Percentiles rank a stretch among this genome's conserved stretches.
These are phyloP conservation scores for Dipodomys spectabilis DNA, from an alignment of 2,113 vertebrate genomes.

Conservation along the genomic window DNA sequence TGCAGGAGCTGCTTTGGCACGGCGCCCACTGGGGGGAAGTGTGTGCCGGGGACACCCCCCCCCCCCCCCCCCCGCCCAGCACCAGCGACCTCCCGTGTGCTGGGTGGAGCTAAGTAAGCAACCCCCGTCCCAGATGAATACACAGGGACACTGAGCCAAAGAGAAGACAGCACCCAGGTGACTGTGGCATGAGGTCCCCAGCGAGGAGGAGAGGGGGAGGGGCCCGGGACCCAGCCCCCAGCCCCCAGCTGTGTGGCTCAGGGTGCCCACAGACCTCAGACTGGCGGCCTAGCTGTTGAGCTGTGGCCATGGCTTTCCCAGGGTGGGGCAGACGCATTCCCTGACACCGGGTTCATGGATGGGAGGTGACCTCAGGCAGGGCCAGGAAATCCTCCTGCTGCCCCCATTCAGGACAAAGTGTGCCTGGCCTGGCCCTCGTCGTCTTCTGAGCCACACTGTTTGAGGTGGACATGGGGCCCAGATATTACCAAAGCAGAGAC, in stretches of 20 bases:
- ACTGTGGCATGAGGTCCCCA: too few relatives aligned
- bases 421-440: fast-evolving
- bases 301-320: too few relatives aligned
- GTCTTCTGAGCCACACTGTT: background rate
- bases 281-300: background rate
- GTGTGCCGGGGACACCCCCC: too few relatives aligned
- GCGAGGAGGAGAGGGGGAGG: background rate
- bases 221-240: background rate
- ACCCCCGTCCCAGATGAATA: background rate
- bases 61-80: too few relatives aligned
- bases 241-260: background rate
- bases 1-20: background rate
- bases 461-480: fast-evolving
- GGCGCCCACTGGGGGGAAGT: too few relatives aligned
- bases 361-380: too few relatives aligned
- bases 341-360: background rate
- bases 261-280: background rate
- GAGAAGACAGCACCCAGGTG: too few relatives aligned
- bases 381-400: background rate
- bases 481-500: too few relatives aligned
- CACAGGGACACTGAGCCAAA: background rate
- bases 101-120: background rate
- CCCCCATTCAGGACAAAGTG: background rate
- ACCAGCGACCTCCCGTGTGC: background rate
- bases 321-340: background rate